A percentile compares a stretch with the other conserved stretches of the same genome.
These are phyloP conservation scores for Harpegnathos saltator DNA, from an alignment of 1,140 invertebrate species.

Conservation along the genomic window DNA sequence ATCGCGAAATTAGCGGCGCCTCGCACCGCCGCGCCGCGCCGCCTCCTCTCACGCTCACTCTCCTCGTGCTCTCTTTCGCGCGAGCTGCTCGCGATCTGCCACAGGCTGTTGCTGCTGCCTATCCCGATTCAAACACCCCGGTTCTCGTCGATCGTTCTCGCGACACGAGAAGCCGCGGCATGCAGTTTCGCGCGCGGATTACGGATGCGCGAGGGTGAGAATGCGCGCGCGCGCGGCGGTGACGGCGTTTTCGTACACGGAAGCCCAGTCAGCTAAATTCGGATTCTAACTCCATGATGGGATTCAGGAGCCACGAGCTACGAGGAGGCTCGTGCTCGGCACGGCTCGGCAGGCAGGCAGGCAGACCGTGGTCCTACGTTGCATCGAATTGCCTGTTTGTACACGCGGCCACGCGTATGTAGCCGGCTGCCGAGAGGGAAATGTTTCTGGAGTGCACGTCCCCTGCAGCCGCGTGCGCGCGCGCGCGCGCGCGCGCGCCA, in stretches of 20 bases:
- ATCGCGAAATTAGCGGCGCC: slow-evolving; percentile 20
- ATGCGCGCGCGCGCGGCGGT: too few species aligned
- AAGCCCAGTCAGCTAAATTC: slow-evolving; percentile 46
- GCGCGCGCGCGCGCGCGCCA: too few species aligned
- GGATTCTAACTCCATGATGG: slow-evolving; percentile 25
- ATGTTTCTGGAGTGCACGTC: slow-evolving; percentile 54
- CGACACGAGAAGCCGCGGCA: too few species aligned
- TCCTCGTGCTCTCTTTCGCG: too few species aligned
- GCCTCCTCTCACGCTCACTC: neutral
- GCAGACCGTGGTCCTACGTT: slow-evolving; percentile 44
- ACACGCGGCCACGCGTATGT: slow-evolving; percentile 31
- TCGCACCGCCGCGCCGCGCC: too few species aligned
- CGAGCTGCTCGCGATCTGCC: too few species aligned
- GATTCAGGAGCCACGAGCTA: neutral
- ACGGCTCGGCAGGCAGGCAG: neutral
- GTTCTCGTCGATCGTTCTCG: too few species aligned
- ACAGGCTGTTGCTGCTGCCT: too few species aligned
- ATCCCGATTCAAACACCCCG: too few species aligned
- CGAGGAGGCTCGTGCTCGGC: neutral
- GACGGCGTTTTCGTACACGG: slow-evolving; percentile 13
- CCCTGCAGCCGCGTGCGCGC: slow-evolving; percentile 53
- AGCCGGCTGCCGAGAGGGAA: slow-evolving; percentile 17
- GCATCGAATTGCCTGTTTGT: slow-evolving; percentile 49
- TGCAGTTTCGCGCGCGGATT: slow-evolving; percentile 49
- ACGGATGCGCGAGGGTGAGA: too few species aligned